Conservation (phyloP, 2,888 invertebrate species). For the Hyles lineata region DNA sequence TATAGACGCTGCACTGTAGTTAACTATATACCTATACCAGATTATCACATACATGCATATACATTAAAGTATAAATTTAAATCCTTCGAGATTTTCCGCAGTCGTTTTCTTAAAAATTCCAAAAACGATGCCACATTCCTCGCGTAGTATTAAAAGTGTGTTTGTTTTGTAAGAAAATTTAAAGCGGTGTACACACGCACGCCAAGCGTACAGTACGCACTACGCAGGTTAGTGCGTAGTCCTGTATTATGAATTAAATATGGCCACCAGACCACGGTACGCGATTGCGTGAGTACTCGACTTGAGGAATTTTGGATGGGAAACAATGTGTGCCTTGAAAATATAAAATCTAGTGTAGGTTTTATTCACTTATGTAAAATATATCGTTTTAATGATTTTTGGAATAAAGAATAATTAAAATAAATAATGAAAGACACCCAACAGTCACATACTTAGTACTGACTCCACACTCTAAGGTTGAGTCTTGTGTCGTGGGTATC, state of each 20-base stretch:
- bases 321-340: neutral
- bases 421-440: no score
- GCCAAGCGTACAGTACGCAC: conserved; percentile 38
- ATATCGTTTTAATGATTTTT: no score
- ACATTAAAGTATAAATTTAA: no score
- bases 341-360: neutral
- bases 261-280: conserved; percentile 52
- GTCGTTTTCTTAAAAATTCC: neutral
- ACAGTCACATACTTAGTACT: no score
- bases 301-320: conserved; percentile 24
- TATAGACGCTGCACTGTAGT: no score
- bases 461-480: no score
- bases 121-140: conserved; percentile 18
- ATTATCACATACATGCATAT: no score
- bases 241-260: conserved; percentile 63
- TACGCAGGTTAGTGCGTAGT: conserved; percentile 53
- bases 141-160: conserved; percentile 44
- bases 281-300: conserved; percentile 61
- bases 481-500: no score
- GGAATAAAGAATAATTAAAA: no score
- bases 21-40: no score
- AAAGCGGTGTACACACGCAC: conserved; percentile 48
- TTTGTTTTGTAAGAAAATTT: conserved; percentile 40
- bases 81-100: neutral
- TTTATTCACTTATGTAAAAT: conserved; percentile 29